phyloP scores from a whole-genome alignment of 2,888 invertebrate species.

The Mactromeris polynyma region DNA sequence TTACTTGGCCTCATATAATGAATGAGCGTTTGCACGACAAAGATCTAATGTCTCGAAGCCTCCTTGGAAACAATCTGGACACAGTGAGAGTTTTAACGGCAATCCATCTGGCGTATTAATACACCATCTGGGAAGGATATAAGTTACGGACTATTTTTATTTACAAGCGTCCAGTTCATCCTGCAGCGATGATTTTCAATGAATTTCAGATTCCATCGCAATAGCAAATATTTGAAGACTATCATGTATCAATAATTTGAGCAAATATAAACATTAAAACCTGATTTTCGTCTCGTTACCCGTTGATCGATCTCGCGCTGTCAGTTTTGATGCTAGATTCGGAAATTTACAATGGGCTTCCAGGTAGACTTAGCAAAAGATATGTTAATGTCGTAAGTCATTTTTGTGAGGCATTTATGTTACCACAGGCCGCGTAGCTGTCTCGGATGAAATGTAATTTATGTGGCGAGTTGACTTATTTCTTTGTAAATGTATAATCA shows the following conservation, averaged over 20 bases:
- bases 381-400: not conserved
- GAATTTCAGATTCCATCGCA: not conserved
- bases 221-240: conserved; percentile 7
- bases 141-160: conserved; percentile 39
- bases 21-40: conserved; percentile 59
- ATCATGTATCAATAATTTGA: conserved; percentile 4
- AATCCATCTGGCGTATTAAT: conserved; percentile 68
- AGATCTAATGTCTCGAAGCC: conserved; percentile 66
- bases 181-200: not conserved
- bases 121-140: conserved; percentile 64
- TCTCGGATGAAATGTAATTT: no score
- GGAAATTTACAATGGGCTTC: not conserved
- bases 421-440: not conserved
- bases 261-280: conserved; percentile 31
- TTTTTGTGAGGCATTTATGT: not conserved
- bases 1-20: conserved; percentile 47
- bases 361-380: not conserved
- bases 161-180: conserved; percentile 21
- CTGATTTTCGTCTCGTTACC: conserved; percentile 28
- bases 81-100: conserved; percentile 62
- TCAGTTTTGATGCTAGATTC: not conserved
- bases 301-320: not conserved
- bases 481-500: no score
- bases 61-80: conserved; percentile 70
- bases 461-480: no score